These are phyloP conservation scores for Cavia porcellus DNA, from an alignment of 2,113 vertebrate species.

Conservation along the genomic window DNA sequence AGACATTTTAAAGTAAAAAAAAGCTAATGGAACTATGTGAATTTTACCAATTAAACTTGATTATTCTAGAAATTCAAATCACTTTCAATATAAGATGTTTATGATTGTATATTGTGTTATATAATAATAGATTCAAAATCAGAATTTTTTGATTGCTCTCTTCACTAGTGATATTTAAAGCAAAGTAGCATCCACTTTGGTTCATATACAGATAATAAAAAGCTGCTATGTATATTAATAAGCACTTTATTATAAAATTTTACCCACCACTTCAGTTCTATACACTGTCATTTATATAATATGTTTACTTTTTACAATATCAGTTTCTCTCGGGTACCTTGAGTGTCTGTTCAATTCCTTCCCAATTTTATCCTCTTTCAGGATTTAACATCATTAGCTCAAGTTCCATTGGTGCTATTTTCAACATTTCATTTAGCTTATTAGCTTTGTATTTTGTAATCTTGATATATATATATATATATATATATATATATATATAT, in stretches of 20 bases:
- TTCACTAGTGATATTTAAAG: neutral
- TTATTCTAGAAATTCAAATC: neutral
- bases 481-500: no score
- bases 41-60: neutral
- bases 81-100: neutral
- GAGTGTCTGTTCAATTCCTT: neutral
- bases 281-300: neutral
- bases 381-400: neutral
- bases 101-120: neutral
- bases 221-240: neutral
- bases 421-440: neutral
- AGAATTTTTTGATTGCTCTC: neutral
- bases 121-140: neutral
- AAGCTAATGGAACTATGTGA: neutral
- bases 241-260: neutral
- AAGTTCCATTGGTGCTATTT: neutral
- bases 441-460: neutral
- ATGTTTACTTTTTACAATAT: neutral
- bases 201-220: neutral
- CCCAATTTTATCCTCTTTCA: neutral
- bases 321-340: neutral
- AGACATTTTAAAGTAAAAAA: neutral
- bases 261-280: neutral
- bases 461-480: no score
- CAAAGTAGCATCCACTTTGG: neutral